A percentile compares a stretch with the other conserved stretches of the same genome.
Evolutionary conservation across 1,140 invertebrate species (phyloP).

Genomic region (Leucophenga varia): DNA sequence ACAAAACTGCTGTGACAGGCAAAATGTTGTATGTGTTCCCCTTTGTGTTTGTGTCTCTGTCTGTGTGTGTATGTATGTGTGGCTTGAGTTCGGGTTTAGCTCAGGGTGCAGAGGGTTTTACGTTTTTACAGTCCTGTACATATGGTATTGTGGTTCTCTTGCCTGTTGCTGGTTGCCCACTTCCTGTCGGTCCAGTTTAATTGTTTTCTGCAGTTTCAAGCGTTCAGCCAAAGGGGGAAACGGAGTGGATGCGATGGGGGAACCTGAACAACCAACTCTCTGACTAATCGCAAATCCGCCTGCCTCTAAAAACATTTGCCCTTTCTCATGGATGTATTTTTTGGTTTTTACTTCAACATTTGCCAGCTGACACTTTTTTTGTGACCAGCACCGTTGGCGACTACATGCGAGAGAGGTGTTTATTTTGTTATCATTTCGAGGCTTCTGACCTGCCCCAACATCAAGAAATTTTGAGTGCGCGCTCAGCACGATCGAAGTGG

Average conservation of each 20-base stretch:
- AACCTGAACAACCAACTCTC: background rate
- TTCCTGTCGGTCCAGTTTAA: slow-evolving; percentile 25
- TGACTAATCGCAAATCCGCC: slow-evolving; percentile 12
- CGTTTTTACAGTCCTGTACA: too few species aligned
- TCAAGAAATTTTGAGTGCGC: slow-evolving; percentile 7
- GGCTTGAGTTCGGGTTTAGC: too few species aligned
- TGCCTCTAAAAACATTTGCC: background rate
- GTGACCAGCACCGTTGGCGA: slow-evolving; percentile 4
- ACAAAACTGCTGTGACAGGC: slow-evolving; percentile 19
- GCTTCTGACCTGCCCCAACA: slow-evolving; percentile 3
- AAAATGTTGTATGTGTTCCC: slow-evolving; percentile 17
- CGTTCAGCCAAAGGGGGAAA: too few species aligned
- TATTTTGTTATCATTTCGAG: slow-evolving; percentile 20
- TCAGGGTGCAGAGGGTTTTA: too few species aligned
- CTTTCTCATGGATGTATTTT: slow-evolving; percentile 5
- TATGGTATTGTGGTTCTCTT: too few species aligned
- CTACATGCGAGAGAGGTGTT: slow-evolving; percentile 9
- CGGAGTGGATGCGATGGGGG: too few species aligned
- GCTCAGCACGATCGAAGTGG: too few species aligned
- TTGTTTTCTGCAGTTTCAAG: slow-evolving; percentile 25
- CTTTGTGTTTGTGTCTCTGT: too few species aligned
- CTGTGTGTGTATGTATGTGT: too few species aligned
- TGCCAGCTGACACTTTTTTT: slow-evolving; percentile 15
- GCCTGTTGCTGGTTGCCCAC: background rate
- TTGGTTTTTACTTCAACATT: slow-evolving; percentile 9